A percentile compares a stretch with the other conserved stretches of the same genome.
Conservation (phyloP, 1,140 invertebrate genomes). For the Oryctes rhinoceros region DNA sequence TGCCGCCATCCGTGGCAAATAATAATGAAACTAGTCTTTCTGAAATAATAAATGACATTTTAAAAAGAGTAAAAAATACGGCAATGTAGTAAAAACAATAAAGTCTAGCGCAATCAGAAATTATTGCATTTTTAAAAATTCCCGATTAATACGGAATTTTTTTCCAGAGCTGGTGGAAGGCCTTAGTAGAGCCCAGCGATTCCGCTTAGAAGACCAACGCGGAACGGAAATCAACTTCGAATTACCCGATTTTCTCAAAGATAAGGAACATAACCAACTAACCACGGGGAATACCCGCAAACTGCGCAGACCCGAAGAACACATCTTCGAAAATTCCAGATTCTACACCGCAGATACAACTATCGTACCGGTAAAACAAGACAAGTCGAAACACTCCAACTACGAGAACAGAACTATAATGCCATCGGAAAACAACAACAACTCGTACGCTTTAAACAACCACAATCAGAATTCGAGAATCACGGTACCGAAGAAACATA, state of each 20-base stretch:
- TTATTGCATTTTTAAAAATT: not conserved
- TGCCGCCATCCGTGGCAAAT: no score
- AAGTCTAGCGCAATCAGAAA: no score
- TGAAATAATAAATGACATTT: no score
- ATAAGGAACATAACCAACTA: slow-evolving; percentile 61
- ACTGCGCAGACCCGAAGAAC: slow-evolving; percentile 21
- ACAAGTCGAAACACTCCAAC: not conserved
- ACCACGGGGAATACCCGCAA: slow-evolving; percentile 31
- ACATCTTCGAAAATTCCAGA: slow-evolving; percentile 35
- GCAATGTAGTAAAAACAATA: not conserved
- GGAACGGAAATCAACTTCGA: slow-evolving; percentile 84
- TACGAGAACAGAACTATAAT: slow-evolving; percentile 25
- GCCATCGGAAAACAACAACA: slow-evolving; percentile 15
- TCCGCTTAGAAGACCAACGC: slow-evolving; percentile 81
- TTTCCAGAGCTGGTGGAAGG: slow-evolving; percentile 70
- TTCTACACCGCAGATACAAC: slow-evolving; percentile 24
- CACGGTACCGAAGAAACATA: slow-evolving; percentile 27
- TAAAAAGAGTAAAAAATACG: no score
- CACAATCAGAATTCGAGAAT: slow-evolving; percentile 46
- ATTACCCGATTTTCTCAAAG: slow-evolving; percentile 81
- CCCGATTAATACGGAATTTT: not conserved
- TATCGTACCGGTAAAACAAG: not conserved
- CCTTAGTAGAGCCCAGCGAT: slow-evolving; percentile 77
- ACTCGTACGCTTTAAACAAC: slow-evolving; percentile 15
- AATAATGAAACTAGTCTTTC: no score